These are phyloP conservation scores for Rhabdomys dilectus DNA, from an alignment of 2,113 vertebrate species.

Conservation along the genomic window DNA sequence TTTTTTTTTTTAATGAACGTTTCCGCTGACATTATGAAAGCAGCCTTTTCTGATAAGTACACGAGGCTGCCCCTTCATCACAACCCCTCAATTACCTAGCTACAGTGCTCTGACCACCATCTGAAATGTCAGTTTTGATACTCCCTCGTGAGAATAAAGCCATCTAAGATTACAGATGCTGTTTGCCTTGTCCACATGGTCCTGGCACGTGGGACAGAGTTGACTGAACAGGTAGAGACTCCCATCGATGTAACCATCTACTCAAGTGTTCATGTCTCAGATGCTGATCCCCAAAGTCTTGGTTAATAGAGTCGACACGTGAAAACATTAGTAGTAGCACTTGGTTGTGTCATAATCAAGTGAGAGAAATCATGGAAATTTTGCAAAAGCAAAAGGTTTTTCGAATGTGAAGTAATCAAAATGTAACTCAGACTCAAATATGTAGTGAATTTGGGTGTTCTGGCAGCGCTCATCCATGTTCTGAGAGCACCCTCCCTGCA, in stretches of 20 bases:
- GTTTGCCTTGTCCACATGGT: not conserved
- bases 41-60: not conserved
- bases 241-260: not conserved
- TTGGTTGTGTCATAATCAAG: not conserved
- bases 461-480: not conserved
- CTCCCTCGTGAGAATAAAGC: not conserved
- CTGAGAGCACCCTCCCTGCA: not conserved
- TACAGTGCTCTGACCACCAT: not conserved
- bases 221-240: not conserved
- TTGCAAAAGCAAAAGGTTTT: not conserved
- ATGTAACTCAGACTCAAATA: not conserved
- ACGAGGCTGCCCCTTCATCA: not conserved
- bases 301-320: not conserved
- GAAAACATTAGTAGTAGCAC: not conserved
- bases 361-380: not conserved
- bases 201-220: not conserved
- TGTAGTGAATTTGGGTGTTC: not conserved
- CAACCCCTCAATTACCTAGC: not conserved
- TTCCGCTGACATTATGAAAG: not conserved
- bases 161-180: not conserved
- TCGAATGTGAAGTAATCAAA: not conserved
- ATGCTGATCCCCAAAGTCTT: not conserved
- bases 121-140: not conserved
- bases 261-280: not conserved
- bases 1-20: not conserved